Conservation (phyloP, 2,797 vertebrate species). For the Artibeus jamaicensis region DNA sequence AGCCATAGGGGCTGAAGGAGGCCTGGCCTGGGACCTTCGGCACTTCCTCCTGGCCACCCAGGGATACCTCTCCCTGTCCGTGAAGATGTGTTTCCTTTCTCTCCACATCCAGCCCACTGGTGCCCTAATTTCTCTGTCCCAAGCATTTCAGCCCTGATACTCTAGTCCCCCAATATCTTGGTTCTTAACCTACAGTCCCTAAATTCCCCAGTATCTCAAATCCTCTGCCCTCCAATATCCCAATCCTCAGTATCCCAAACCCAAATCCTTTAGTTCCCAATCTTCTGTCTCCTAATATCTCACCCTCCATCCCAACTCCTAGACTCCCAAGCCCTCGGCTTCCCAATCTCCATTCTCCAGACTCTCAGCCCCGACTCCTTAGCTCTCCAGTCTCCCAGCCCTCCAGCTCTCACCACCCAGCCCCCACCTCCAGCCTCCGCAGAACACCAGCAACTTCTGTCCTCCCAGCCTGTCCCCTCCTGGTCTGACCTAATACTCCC, state of each 20-base stretch:
- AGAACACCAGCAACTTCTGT: not conserved
- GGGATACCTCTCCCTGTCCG: not conserved
- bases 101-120: not conserved
- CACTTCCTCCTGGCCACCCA: not conserved
- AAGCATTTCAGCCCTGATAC: not conserved
- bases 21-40: not conserved
- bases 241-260: not conserved
- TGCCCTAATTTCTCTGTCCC: not conserved
- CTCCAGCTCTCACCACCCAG: not conserved
- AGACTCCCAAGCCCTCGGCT: not conserved
- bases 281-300: not conserved
- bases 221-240: not conserved
- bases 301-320: not conserved
- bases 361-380: not conserved
- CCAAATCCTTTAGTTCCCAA: not conserved
- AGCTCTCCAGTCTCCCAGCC: not conserved
- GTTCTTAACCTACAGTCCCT: not conserved
- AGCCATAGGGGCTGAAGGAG: not conserved
- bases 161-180: not conserved
- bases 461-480: not conserved
- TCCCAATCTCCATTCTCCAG: not conserved
- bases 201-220: not conserved
- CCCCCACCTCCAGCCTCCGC: not conserved
- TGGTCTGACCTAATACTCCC: not conserved
- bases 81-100: not conserved